Base-by-base conservation (phyloP, 2,797 vertebrate species). In the Diplodus puntazzo region DNA sequence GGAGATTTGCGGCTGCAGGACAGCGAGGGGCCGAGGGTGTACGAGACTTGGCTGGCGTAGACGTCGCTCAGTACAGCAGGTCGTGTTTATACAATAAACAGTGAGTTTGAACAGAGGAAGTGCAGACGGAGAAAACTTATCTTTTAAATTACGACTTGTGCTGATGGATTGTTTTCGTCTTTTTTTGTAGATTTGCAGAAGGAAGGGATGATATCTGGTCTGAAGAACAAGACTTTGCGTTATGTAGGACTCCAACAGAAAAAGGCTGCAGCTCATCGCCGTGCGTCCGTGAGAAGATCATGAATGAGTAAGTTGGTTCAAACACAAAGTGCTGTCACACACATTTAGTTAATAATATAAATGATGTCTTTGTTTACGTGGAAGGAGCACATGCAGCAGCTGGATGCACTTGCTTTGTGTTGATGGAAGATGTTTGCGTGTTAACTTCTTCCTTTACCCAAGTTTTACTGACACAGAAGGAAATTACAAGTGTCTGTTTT, bases 151-250 rank as follows among this genome's bases (percentile, higher is more conserved):
- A 62, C 55, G 39, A 34, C 6, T 50, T 39, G 43, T 13, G 12
- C n/a, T 25, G 30, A 75, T 55, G 21, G 34, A 43, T 30, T 55
- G 39, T 39, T 39, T 39, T 39, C 8, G 6, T 25, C 3, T 25
- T 25, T 25, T 25, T 25, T 25, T 25, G 25, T 25, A 25, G 25
- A 25, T 20, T 18, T 43, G 8, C 1, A 13, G 43, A 68, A 45
- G 67, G 63, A 81, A 79, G 45, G 17, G 5, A 13, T 49, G 20
- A 21, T 70, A 66, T 73, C n/a, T n/a, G n/a, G n/a, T n/a, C n/a
- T n/a, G n/a, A n/a, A n/a, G n/a, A n/a, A n/a, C n/a, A n/a, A n/a
- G n/a, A n/a, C n/a, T n/a, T n/a, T n/a, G n/a, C n/a, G n/a, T n/a
- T n/a, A 61, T 60, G 16, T 59, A 11, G 18, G 7, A 60, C 6